Conservation (phyloP, 2,888 invertebrate species). For the Cerceris rybyensis region DNA sequence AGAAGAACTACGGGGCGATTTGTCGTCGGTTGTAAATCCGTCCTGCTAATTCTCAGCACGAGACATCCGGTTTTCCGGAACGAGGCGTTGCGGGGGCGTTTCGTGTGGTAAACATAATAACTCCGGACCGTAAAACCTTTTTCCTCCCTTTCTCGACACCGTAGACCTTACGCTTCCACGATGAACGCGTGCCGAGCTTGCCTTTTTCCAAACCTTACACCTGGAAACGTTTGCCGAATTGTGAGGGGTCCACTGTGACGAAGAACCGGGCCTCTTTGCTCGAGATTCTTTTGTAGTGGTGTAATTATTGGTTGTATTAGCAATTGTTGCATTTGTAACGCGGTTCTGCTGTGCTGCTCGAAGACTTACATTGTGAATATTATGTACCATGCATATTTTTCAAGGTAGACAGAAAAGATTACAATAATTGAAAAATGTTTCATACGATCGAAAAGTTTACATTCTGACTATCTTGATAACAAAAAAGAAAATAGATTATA, state of each 20-base stretch:
- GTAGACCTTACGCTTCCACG: constrained; percentile 32
- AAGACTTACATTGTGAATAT: too few relatives aligned
- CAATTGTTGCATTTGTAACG: too few relatives aligned
- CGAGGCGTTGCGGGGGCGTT: constrained; percentile 75
- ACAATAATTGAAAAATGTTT: too few relatives aligned
- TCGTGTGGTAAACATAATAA: constrained; percentile 75
- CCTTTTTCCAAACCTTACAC: constrained; percentile 39
- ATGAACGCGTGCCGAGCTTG: constrained; percentile 48
- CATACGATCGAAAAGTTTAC: too few relatives aligned
- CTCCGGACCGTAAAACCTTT: constrained; percentile 62
- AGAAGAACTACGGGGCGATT: constrained; percentile 54
- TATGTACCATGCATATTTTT: too few relatives aligned
- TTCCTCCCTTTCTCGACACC: constrained; percentile 21
- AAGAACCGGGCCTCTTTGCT: background rate
- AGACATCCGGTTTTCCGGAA: constrained; percentile 71
- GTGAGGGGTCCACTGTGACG: background rate
- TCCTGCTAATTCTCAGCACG: constrained; percentile 75
- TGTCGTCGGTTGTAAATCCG: constrained; percentile 63
- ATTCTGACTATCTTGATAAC: too few relatives aligned
- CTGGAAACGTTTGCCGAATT: constrained; percentile 45
- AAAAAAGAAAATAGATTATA: too few relatives aligned
- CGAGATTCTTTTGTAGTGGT: background rate
- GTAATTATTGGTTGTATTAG: background rate
- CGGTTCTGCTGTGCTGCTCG: too few relatives aligned
- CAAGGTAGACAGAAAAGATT: too few relatives aligned